These are phyloP conservation scores for Eueremaeus valkanovi DNA, from an alignment of 2,888 invertebrate genomes.

Conservation along the genomic window DNA sequence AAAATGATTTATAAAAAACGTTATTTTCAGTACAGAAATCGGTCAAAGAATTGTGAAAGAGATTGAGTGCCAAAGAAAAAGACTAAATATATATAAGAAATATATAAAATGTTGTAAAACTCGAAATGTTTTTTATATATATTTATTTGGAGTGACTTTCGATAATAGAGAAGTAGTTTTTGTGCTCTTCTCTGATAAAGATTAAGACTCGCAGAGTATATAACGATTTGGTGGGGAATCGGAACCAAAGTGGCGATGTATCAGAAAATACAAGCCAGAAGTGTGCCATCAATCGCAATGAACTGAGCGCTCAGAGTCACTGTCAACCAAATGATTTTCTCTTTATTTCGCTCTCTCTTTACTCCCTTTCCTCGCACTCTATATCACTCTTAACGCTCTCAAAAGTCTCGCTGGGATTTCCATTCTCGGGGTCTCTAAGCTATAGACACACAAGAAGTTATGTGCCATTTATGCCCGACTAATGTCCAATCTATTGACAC, in stretches of 20 bases:
- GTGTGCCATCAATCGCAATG: constrained; percentile 19
- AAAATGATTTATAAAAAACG: too few species aligned
- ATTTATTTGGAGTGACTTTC: neutral
- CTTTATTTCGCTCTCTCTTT: too few species aligned
- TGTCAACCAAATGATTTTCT: constrained; percentile 1
- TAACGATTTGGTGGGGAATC: neutral
- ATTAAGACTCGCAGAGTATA: constrained; percentile 12
- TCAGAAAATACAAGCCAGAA: neutral
- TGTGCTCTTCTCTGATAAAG: neutral
- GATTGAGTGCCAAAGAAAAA: too few species aligned
- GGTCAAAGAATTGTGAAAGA: too few species aligned
- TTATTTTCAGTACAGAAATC: too few species aligned
- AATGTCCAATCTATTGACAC: neutral
- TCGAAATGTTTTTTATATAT: too few species aligned
- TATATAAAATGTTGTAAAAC: too few species aligned
- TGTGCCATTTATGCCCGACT: neutral
- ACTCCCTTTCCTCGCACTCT: too few species aligned
- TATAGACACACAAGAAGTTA: neutral
- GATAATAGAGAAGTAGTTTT: neutral
- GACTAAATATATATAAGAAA: too few species aligned
- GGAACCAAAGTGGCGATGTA: constrained; percentile 14
- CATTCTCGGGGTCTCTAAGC: neutral
- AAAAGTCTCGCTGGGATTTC: constrained; percentile 14
- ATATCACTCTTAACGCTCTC: too few species aligned
- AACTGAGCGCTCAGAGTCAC: neutral